Evolutionary conservation across 2,113 vertebrate genomes (phyloP).

Genomic region (Pluvianellus socialis): DNA sequence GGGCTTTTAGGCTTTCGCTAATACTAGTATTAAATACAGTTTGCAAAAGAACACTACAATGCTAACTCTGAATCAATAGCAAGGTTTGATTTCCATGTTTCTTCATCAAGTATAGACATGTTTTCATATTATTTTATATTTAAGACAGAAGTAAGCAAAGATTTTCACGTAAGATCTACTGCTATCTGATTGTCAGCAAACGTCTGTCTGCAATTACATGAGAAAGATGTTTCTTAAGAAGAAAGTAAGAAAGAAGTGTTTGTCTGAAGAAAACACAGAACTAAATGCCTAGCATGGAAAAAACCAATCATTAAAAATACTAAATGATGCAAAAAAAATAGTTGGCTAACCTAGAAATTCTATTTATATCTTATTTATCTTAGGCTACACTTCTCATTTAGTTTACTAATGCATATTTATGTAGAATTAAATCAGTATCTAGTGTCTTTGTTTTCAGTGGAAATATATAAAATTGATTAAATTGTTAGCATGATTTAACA

Average conservation of each 20-base stretch:
- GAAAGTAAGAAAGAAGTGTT: background rate
- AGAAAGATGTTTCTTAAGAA: too few relatives aligned
- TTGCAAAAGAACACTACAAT: background rate
- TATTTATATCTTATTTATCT: slow-evolving; percentile 49
- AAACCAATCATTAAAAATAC: slow-evolving; percentile 13
- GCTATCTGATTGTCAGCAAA: background rate
- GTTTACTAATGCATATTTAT: slow-evolving; percentile 37
- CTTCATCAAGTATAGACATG: rapidly evolving
- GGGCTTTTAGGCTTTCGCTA: background rate
- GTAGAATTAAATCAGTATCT: slow-evolving; percentile 4
- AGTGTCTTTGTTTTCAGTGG: background rate
- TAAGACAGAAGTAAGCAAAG: background rate
- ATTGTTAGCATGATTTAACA: background rate
- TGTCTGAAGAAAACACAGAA: slow-evolving; percentile 25
- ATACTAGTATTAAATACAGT: background rate
- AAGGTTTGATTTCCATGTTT: background rate
- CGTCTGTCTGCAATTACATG: slow-evolving; percentile 2
- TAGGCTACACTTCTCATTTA: background rate
- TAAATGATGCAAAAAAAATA: slow-evolving; percentile 6
- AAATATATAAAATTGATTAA: background rate
- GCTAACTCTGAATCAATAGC: background rate
- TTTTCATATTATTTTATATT: background rate
- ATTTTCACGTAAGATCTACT: background rate
- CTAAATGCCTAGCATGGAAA: background rate
- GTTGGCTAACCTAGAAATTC: slow-evolving; percentile 29